Evolutionary conservation across 1,140 invertebrate genomes (phyloP).

Genomic region (Steinernema feltiae): DNA sequence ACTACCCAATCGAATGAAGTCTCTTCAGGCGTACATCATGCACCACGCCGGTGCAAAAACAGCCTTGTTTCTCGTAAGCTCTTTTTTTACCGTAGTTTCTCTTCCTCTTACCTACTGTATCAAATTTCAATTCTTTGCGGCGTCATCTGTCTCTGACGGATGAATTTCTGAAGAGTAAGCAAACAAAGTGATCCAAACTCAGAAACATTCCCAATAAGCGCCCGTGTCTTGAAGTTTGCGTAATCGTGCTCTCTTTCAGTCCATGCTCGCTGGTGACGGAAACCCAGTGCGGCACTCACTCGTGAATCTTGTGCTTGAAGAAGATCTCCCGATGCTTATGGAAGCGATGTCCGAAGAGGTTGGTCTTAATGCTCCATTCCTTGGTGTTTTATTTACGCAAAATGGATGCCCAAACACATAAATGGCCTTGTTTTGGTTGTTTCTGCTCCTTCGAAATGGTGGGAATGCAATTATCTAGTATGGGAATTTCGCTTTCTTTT

Average conservation of each 20-base stretch:
- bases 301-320: slow-evolving; percentile 32
- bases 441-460: slow-evolving; percentile 4
- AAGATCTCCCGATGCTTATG: slow-evolving; percentile 33
- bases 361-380: background rate
- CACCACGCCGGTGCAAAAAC: slow-evolving; percentile 4
- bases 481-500: too few relatives aligned
- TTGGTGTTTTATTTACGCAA: background rate
- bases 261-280: slow-evolving; percentile 39
- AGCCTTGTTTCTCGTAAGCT: background rate
- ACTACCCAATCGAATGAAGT: background rate
- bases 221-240: too few relatives aligned
- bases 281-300: slow-evolving; percentile 38
- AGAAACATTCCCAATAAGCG: too few relatives aligned
- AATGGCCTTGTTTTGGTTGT: background rate
- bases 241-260: slow-evolving; percentile 19
- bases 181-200: background rate
- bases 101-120: background rate
- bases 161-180: background rate
- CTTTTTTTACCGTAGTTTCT: too few relatives aligned
- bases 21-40: slow-evolving; percentile 4
- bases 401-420: too few relatives aligned
- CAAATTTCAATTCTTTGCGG: background rate
- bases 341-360: slow-evolving; percentile 38
- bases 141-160: background rate
- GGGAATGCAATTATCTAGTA: slow-evolving; percentile 15